Percentiles rank a stretch among this genome's conserved stretches.
Conservation (phyloP, 2,888 invertebrate species). For the Drosophila pegasa region DNA sequence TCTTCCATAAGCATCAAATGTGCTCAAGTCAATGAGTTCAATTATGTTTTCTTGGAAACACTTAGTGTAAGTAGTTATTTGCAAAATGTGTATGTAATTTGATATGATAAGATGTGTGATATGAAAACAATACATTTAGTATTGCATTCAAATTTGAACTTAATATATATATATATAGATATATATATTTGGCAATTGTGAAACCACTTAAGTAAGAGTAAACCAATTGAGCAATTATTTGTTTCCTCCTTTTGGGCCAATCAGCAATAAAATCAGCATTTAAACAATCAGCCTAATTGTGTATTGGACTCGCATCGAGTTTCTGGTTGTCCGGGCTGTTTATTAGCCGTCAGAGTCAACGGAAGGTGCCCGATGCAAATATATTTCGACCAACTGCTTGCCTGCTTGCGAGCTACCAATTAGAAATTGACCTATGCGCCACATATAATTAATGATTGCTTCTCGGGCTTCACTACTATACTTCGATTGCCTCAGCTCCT, state of each 20-base stretch:
- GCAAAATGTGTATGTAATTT: not conserved
- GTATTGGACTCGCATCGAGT: slow-evolving; percentile 16
- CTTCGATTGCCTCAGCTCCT: not conserved
- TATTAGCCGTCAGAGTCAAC: slow-evolving; percentile 23
- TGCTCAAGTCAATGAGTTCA: not conserved
- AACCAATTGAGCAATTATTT: not conserved
- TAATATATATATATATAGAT: not conserved
- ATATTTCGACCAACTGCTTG: slow-evolving; percentile 27
- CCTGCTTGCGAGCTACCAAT: slow-evolving; percentile 19
- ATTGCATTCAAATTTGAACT: not conserved
- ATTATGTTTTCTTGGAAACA: not conserved
- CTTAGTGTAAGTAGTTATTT: not conserved
- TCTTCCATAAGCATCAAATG: not conserved
- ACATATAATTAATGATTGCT: slow-evolving; percentile 71
- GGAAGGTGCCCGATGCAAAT: slow-evolving; percentile 36
- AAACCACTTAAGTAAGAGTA: not conserved
- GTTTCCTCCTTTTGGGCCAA: not conserved
- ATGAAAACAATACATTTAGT: not conserved
- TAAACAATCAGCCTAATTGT: slow-evolving; percentile 43
- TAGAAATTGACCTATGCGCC: slow-evolving; percentile 41
- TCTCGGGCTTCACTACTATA: slow-evolving; percentile 7
- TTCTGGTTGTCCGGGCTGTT: slow-evolving; percentile 9
- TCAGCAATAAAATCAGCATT: slow-evolving; percentile 12
- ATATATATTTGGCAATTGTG: not conserved
- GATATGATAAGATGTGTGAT: too few relatives aligned